Base-by-base conservation (phyloP, 37 sponge, comb jelly and placozoan species). In the Ephydatia muelleri region DNA sequence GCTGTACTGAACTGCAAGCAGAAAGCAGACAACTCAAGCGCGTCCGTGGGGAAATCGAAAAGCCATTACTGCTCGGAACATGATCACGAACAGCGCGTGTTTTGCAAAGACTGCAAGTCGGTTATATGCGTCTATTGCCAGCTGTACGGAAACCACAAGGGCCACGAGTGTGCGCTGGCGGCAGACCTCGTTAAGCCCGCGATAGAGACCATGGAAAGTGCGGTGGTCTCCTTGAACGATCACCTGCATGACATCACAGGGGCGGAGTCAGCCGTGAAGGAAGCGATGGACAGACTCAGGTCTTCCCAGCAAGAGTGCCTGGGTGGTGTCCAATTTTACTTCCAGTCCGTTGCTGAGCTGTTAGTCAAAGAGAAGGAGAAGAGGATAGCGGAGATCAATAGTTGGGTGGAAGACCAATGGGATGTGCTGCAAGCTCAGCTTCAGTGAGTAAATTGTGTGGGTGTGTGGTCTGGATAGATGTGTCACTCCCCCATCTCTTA, bases 101-200 rank as follows among this genome's bases (percentile, higher is more conserved):
- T 84, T 75, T 90, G 94, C 39, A 31, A 70, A 19, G 84, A 75
- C 29, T 85, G 87, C 37, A 49, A 79, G 72, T 30, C 25, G 29
- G 69, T 86, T 5, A 81, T 93, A 36, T 93, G 94, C 69, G 78
- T 82, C 33, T 84, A 82, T 27, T 93, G 94, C 33, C 88, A 86
- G 68, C 75, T 93, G 32, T 90, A 93, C 33, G 94, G 94, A 21
- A 69, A 40, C n/a, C 94, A 93, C 78, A 78, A 77, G 40, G 72
- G 48, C 2, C 94, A 93, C 81, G 65, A 83, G 38, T 90, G 82
- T 25, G 70, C 70, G 30, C 71, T 81, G 25, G 83, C 90, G 2
- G 16, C 79, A 0, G 89, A 84, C 49, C 85, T 82, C 2, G 47
- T 75, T n/a, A 43, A 87, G 30, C 82, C 88, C 11, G 49, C 77